These are phyloP conservation scores for Pachydiplax longipennis DNA, from an alignment of 2,888 invertebrate species.

Conservation along the genomic window DNA sequence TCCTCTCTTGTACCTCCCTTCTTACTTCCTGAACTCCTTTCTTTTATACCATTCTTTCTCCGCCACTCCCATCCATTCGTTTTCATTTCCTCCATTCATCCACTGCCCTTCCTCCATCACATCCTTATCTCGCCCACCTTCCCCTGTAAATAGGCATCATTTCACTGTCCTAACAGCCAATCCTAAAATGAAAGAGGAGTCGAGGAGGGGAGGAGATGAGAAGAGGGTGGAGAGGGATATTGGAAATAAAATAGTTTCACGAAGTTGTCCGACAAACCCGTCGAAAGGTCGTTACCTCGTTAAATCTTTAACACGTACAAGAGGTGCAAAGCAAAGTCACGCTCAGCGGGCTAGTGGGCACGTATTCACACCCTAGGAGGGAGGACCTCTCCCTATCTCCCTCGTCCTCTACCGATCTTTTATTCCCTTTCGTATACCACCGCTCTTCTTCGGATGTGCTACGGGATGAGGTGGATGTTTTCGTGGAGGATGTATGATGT, in stretches of 20 bases:
- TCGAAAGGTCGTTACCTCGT: slow-evolving; percentile 43
- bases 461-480: neutral
- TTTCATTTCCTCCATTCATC: neutral
- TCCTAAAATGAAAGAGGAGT: neutral
- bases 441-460: neutral
- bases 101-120: neutral
- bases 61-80: neutral
- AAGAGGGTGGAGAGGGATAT: neutral
- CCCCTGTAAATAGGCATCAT: neutral
- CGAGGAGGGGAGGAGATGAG: neutral
- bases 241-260: slow-evolving; percentile 40
- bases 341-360: slow-evolving; percentile 29
- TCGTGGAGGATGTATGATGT: neutral
- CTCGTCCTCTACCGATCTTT: neutral
- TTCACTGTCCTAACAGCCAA: neutral
- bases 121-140: neutral
- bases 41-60: neutral
- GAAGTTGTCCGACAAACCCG: slow-evolving; percentile 44
- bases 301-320: slow-evolving; percentile 43
- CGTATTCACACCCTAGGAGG: slow-evolving; percentile 36
- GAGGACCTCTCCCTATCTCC: neutral
- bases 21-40: too few species aligned
- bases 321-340: slow-evolving; percentile 42
- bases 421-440: neutral
- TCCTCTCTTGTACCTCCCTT: neutral